phyloP scores from a whole-genome alignment of 1,140 invertebrate genomes.

The Drusus annulatus region DNA sequence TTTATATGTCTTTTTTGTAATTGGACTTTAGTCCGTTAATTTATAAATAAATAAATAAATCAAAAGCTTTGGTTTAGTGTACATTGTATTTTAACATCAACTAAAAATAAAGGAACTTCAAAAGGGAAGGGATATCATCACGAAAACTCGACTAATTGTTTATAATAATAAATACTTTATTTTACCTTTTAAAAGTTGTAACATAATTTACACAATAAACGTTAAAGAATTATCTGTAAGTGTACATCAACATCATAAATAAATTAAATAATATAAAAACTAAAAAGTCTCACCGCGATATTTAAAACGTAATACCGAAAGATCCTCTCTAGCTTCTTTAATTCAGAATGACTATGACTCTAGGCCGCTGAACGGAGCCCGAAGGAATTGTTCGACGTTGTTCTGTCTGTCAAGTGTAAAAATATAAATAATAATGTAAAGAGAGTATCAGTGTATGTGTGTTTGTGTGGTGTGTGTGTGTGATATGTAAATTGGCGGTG shows the following conservation, averaged over 20 bases:
- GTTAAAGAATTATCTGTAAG: conserved; percentile 49
- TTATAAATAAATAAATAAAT: too few species aligned
- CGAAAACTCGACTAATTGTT: conserved; percentile 1
- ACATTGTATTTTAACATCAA: too few species aligned
- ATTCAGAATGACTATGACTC: conserved; percentile 35
- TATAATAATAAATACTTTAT: conserved; percentile 60
- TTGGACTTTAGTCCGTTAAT: too few species aligned
- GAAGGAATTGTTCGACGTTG: conserved; percentile 12
- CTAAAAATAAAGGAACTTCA: too few species aligned
- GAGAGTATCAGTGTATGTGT: conserved; percentile 20
- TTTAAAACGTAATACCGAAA: conserved; percentile 41
- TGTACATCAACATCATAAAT: conserved; percentile 48
- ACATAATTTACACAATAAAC: conserved; percentile 58
- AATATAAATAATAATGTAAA: conserved; percentile 37
- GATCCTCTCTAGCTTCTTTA: conserved; percentile 46
- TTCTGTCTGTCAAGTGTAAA: conserved; percentile 38
- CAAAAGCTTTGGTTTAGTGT: too few species aligned
- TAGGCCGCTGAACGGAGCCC: neutral
- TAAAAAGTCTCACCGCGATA: conserved; percentile 47
- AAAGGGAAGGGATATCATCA: neutral
- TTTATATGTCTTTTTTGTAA: too few species aligned
- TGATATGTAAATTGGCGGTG: conserved; percentile 20
- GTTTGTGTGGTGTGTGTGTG: conserved; percentile 35
- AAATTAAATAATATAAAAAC: conserved; percentile 47
- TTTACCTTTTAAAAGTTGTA: conserved; percentile 58